Percentiles rank a stretch among this genome's conserved stretches.
Evolutionary conservation across 1,140 invertebrate species (phyloP).

Genomic region (Dolichoris vasculosae): DNA sequence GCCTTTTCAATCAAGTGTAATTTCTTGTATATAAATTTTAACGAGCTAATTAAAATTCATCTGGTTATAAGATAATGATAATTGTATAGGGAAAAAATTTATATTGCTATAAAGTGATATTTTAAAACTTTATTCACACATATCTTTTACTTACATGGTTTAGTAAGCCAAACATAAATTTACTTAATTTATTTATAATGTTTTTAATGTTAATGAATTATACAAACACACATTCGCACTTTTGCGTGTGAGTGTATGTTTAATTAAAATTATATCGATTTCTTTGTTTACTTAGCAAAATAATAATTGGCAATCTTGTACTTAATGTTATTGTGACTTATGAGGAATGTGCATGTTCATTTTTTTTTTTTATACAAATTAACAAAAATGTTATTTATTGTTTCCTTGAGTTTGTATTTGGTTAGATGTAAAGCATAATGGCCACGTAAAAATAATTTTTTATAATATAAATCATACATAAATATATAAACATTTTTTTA

Average conservation of each 20-base stretch:
- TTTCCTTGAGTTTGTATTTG: slow-evolving; percentile 20
- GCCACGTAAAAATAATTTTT: slow-evolving; percentile 32
- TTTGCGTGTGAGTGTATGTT: slow-evolving; percentile 42
- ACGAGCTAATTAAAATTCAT: neutral
- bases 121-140: slow-evolving; percentile 76
- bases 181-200: slow-evolving; percentile 65
- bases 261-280: slow-evolving; percentile 37
- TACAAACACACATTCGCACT: slow-evolving; percentile 38
- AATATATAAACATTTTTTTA: slow-evolving; percentile 3
- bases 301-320: slow-evolving; percentile 73
- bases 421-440: slow-evolving; percentile 38
- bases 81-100: slow-evolving; percentile 58
- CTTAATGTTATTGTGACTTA: slow-evolving; percentile 66
- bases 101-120: slow-evolving; percentile 63
- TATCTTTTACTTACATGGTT: slow-evolving; percentile 73
- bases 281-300: slow-evolving; percentile 55
- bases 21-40: neutral
- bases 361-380: slow-evolving; percentile 54
- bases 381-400: slow-evolving; percentile 50
- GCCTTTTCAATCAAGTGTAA: neutral
- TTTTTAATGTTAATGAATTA: slow-evolving; percentile 50
- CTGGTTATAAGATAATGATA: neutral
- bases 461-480: slow-evolving; percentile 26
- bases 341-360: slow-evolving; percentile 71
- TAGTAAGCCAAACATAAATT: slow-evolving; percentile 74